phyloP scores from a whole-genome alignment of 2,888 invertebrate genomes.

The Spodoptera littoralis region DNA sequence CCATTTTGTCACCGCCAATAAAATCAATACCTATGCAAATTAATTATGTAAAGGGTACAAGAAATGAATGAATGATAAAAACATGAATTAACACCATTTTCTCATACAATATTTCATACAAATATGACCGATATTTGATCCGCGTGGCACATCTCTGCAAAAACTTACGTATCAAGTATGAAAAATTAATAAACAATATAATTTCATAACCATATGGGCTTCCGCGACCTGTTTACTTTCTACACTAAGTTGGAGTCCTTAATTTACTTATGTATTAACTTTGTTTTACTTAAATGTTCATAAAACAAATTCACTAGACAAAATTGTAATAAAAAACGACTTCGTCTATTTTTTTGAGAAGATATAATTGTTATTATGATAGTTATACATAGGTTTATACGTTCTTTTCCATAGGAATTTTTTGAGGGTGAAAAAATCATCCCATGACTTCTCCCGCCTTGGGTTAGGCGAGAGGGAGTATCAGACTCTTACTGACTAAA shows the following conservation, averaged over 20 bases:
- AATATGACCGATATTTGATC: slow-evolving; percentile 35
- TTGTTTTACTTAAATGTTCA: not conserved
- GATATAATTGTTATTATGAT: no score
- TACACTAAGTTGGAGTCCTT: not conserved
- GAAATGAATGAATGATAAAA: slow-evolving; percentile 27
- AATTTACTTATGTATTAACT: slow-evolving; percentile 9
- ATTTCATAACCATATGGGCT: slow-evolving; percentile 26
- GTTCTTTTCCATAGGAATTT: no score
- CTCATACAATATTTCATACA: slow-evolving; percentile 27
- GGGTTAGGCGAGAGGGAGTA: no score
- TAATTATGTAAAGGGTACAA: slow-evolving; percentile 31
- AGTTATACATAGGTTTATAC: no score
- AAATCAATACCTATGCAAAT: slow-evolving; percentile 32
- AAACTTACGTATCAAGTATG: slow-evolving; percentile 6
- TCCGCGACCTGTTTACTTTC: slow-evolving; percentile 21
- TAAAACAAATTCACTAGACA: no score
- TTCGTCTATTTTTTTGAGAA: no score
- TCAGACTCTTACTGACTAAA: no score
- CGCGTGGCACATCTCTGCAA: not conserved
- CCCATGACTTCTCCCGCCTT: no score
- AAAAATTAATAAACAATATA: slow-evolving; percentile 36
- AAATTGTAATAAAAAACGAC: no score
- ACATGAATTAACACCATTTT: slow-evolving; percentile 34
- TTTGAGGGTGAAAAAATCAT: no score
- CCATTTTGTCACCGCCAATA: slow-evolving; percentile 22